Evolutionary conservation across 2,888 invertebrate species (phyloP).

Genomic region (Hemithea aestivaria): DNA sequence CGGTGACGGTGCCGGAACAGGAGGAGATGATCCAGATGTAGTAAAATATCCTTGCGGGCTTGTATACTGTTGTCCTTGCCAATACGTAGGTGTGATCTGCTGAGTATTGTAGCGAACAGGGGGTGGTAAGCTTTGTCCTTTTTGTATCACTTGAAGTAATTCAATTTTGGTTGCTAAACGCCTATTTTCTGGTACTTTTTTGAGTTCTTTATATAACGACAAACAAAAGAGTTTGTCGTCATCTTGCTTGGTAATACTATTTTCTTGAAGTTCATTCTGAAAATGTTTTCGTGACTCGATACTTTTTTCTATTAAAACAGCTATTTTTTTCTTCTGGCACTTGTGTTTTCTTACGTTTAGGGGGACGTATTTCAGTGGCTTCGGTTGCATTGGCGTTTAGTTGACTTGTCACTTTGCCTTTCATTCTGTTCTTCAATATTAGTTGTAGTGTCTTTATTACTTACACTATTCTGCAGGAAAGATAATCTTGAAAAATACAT

Average conservation of each 20-base stretch:
- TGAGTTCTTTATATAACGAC: slow-evolving; percentile 1
- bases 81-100: slow-evolving; percentile 29
- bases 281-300: background rate
- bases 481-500: slow-evolving; percentile 33
- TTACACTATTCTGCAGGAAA: slow-evolving; percentile 33
- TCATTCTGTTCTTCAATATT: slow-evolving; percentile 28
- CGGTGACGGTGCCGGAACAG: too few relatives aligned
- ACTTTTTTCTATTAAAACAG: slow-evolving; percentile 20
- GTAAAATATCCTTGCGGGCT: slow-evolving; percentile 32
- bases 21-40: too few relatives aligned
- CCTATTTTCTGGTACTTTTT: slow-evolving; percentile 2
- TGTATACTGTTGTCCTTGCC: slow-evolving; percentile 26
- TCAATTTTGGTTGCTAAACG: slow-evolving; percentile 1
- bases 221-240: slow-evolving; percentile 5
- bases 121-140: background rate
- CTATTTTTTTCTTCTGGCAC: too few relatives aligned
- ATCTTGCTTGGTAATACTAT: background rate
- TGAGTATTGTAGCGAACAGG: slow-evolving; percentile 25
- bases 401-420: slow-evolving; percentile 28
- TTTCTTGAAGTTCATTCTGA: background rate
- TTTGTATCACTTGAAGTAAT: background rate
- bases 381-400: slow-evolving; percentile 27
- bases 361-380: slow-evolving; percentile 29
- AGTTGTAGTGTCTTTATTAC: slow-evolving; percentile 28
- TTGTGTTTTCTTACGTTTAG: slow-evolving; percentile 27